Evolutionary conservation across 2,888 invertebrate genomes (phyloP).

Genomic region (Lasioglossum leucozonium): DNA sequence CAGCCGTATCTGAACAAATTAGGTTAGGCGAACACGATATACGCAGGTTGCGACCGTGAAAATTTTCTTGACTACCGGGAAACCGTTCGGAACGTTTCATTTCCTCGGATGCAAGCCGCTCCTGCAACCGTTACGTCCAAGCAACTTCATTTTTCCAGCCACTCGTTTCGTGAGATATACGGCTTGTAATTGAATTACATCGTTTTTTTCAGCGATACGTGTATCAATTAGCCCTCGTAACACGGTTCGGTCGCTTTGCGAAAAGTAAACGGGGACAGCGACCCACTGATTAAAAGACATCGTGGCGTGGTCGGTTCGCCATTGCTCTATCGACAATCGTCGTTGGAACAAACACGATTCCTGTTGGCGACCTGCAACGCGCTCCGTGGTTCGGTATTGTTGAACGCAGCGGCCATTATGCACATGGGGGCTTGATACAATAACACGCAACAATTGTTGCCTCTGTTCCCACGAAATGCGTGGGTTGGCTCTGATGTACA

Average conservation of each 20-base stretch:
- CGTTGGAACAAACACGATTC: slow-evolving; percentile 1
- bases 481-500: not conserved
- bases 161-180: not conserved
- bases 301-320: not conserved
- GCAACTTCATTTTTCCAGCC: not conserved
- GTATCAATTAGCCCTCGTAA: not conserved
- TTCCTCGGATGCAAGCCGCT: not conserved
- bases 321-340: not conserved
- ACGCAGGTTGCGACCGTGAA: slow-evolving; percentile 7
- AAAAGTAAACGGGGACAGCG: not conserved
- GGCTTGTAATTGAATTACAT: not conserved
- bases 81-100: not conserved
- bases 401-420: not conserved
- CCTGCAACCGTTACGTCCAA: not conserved
- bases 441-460: slow-evolving; percentile 2
- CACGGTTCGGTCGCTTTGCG: not conserved
- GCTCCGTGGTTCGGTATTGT: not conserved
- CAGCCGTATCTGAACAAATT: slow-evolving; percentile 21
- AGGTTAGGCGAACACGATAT: slow-evolving; percentile 32
- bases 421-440: not conserved
- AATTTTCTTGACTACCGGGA: slow-evolving; percentile 17
- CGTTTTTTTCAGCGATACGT: not conserved
- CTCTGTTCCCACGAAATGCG: not conserved
- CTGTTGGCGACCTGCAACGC: not conserved
- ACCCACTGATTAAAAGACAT: slow-evolving; percentile 4